Conservation (phyloP, 2,888 invertebrate genomes). For the Sinohyriopsis cumingii region DNA sequence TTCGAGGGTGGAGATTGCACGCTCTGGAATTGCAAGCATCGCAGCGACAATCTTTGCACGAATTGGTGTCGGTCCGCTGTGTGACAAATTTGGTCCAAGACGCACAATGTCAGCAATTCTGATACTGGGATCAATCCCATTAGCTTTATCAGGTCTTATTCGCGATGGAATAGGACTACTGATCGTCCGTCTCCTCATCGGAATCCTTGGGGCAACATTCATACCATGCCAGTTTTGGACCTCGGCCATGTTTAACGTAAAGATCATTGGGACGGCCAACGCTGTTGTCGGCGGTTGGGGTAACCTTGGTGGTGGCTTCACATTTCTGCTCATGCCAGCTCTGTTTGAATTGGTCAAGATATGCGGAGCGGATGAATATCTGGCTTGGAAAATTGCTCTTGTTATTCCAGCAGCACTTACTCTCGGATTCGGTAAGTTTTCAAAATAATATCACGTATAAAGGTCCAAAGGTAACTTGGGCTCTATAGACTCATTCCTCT, state of each 20-base stretch:
- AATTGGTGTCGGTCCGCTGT: conserved; percentile 18
- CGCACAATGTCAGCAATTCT: conserved; percentile 22
- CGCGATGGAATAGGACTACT: conserved; percentile 14
- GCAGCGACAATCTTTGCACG: conserved; percentile 11
- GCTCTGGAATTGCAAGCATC: conserved; percentile 18
- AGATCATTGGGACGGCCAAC: conserved; percentile 16
- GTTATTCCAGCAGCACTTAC: conserved; percentile 11
- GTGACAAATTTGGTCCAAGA: conserved; percentile 26
- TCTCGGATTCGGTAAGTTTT: conserved; percentile 9
- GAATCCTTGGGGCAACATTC: conserved; percentile 20
- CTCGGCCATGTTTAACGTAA: conserved; percentile 7
- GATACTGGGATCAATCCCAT: conserved; percentile 22
- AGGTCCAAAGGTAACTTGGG: too few relatives aligned
- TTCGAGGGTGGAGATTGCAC: conserved; percentile 11
- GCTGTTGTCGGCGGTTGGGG: conserved; percentile 25
- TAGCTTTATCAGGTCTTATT: conserved; percentile 22
- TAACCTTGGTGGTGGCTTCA: conserved; percentile 22
- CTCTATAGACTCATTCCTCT: too few relatives aligned
- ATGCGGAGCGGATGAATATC: conserved; percentile 10
- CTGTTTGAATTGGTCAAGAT: conserved; percentile 10
- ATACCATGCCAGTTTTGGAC: conserved; percentile 21
- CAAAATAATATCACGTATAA: too few relatives aligned
- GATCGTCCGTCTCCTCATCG: conserved; percentile 16
- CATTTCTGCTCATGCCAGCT: conserved; percentile 19
- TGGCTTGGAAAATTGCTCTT: conserved; percentile 23